A percentile compares a stretch with the other conserved stretches of the same genome.
These are phyloP conservation scores for Cacoxenus indagator DNA, from an alignment of 2,888 invertebrate genomes.

Conservation along the genomic window DNA sequence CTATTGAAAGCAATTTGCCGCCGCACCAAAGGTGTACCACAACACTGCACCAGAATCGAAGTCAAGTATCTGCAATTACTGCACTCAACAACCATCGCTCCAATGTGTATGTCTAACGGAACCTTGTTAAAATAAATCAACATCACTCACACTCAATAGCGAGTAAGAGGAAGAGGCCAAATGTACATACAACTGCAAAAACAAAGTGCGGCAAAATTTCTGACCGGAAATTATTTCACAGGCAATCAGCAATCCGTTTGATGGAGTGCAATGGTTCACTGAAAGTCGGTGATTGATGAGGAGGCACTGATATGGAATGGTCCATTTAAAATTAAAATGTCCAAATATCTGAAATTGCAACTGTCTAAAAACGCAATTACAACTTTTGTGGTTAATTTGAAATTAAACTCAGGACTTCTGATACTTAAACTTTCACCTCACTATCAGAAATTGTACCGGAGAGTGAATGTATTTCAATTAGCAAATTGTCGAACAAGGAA, in stretches of 20 bases:
- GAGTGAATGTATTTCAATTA: no score
- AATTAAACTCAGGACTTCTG: no score
- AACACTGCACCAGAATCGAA: not conserved
- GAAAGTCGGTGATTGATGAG: not conserved
- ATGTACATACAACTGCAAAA: not conserved
- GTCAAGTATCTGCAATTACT: not conserved
- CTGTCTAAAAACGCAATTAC: no score
- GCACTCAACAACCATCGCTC: not conserved
- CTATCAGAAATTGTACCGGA: no score
- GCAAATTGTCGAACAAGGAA: no score
- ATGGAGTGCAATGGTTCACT: conserved; percentile 22
- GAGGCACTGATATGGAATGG: not conserved
- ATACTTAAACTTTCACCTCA: no score
- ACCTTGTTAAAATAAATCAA: not conserved
- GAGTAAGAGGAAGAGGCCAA: not conserved
- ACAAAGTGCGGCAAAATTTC: conserved; percentile 36
- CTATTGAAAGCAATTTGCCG: no score
- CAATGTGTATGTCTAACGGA: not conserved
- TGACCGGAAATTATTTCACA: conserved; percentile 63
- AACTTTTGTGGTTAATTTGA: no score
- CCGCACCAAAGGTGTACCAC: not conserved
- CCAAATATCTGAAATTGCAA: no score
- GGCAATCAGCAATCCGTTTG: conserved; percentile 54
- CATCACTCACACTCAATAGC: not conserved
- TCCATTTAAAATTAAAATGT: not conserved